A percentile compares a stretch with the other conserved stretches of the same genome.
These are phyloP conservation scores for Julus scanicus DNA, from an alignment of 2,888 invertebrate species.

Conservation along the genomic window DNA sequence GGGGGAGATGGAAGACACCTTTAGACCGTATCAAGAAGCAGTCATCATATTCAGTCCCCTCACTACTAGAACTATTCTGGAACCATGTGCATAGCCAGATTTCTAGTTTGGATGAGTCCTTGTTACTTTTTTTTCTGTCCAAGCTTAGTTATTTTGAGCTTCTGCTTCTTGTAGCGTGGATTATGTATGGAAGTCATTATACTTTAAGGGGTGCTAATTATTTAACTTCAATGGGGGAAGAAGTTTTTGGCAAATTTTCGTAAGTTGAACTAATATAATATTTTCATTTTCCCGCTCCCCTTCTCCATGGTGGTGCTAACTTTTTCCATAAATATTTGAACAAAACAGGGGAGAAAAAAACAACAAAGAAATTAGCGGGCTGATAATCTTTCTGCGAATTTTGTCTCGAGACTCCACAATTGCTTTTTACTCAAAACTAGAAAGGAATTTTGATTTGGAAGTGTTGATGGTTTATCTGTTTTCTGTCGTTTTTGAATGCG, in stretches of 20 bases:
- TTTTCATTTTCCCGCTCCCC: background rate
- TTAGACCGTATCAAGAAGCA: too few relatives aligned
- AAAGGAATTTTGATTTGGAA: background rate
- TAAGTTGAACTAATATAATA: constrained; percentile 2
- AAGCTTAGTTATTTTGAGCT: background rate
- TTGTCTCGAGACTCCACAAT: background rate
- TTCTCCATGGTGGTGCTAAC: background rate
- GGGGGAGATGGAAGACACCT: too few relatives aligned
- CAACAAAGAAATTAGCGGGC: background rate
- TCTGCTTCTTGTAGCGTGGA: background rate
- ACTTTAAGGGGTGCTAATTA: constrained; percentile 28
- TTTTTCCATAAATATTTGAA: constrained; percentile 3
- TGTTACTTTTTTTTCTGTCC: too few relatives aligned
- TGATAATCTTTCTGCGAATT: background rate
- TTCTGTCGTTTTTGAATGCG: background rate
- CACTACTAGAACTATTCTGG: too few relatives aligned
- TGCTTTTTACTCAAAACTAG: background rate
- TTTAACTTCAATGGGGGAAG: constrained; percentile 17
- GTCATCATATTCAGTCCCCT: too few relatives aligned
- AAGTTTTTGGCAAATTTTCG: constrained; percentile 6
- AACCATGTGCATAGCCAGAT: background rate
- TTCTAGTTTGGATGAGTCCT: too few relatives aligned
- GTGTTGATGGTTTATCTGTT: constrained; percentile 6
- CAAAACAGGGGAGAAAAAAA: constrained; percentile 20
- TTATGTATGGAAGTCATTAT: background rate